phyloP scores from a whole-genome alignment of 2,888 invertebrate species.

The Pristionchus arcanus region DNA sequence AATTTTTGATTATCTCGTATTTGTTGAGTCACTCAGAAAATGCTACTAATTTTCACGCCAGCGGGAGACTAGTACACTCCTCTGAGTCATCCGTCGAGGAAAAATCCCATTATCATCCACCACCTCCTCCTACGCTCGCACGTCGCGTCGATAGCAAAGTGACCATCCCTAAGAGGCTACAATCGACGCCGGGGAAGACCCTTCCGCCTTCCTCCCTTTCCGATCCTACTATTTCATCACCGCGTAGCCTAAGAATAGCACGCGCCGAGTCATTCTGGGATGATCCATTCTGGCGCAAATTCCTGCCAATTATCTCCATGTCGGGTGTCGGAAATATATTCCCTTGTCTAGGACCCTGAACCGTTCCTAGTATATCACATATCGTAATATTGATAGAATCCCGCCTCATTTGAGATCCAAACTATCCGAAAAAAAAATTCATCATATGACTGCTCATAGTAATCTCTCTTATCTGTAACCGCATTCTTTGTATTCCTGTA shows the following conservation, averaged over 20 bases:
- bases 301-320: not conserved
- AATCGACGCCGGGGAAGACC: not conserved
- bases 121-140: not conserved
- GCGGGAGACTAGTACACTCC: not conserved
- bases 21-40: not conserved
- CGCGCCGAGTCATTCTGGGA: not conserved
- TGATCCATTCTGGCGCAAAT: not conserved
- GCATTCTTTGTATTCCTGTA: too few species aligned
- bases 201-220: not conserved
- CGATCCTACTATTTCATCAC: not conserved
- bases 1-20: not conserved
- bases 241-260: not conserved
- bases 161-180: slow-evolving; percentile 29
- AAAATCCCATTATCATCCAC: not conserved
- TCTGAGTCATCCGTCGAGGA: not conserved
- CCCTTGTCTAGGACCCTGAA: not conserved
- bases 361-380: too few species aligned
- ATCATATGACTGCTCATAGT: too few species aligned
- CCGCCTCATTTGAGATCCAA: too few species aligned
- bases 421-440: too few species aligned
- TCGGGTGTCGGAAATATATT: not conserved
- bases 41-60: not conserved
- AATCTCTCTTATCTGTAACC: too few species aligned
- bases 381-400: too few species aligned
- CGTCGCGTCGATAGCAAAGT: not conserved